Evolutionary conservation across 2,113 vertebrate genomes (phyloP).

Genomic region (Cochlearius cochlearius): DNA sequence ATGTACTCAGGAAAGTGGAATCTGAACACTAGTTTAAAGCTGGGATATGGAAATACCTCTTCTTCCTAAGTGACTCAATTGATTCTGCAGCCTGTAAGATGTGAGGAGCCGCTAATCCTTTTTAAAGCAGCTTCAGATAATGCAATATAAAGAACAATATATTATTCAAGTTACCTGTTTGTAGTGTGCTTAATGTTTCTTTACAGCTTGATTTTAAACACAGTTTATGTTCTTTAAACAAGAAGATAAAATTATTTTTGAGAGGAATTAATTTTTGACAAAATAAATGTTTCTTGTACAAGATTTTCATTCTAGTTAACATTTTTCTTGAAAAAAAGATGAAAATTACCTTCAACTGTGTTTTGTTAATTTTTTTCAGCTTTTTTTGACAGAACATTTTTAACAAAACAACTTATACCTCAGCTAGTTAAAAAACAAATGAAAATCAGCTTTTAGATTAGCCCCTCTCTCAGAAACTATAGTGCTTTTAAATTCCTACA

Average conservation of each 20-base stretch:
- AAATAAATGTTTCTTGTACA: neutral
- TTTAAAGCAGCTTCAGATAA: neutral
- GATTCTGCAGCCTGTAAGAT: slow-evolving; percentile 24
- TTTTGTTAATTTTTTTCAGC: neutral
- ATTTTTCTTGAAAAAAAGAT: neutral
- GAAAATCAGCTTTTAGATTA: neutral
- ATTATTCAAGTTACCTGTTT: neutral
- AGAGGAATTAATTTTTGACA: neutral
- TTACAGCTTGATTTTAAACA: neutral
- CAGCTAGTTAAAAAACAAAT: neutral
- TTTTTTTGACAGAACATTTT: neutral
- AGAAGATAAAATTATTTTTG: neutral
- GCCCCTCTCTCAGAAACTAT: neutral
- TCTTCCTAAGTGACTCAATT: slow-evolving; percentile 36
- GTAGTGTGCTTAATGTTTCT: neutral
- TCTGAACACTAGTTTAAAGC: slow-evolving; percentile 31
- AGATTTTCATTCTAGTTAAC: neutral
- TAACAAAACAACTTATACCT: neutral
- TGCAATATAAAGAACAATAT: neutral
- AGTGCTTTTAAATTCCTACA: neutral
- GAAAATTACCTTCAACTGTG: neutral
- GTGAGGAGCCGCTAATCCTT: slow-evolving; percentile 10
- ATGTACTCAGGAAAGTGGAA: slow-evolving; percentile 44
- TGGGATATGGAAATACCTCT: slow-evolving; percentile 27
- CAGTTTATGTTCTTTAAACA: neutral